Evolutionary conservation across 1,140 invertebrate genomes (phyloP), one percentile per base, ranked within the genome.

Genomic region (Diprion similis): DNA sequence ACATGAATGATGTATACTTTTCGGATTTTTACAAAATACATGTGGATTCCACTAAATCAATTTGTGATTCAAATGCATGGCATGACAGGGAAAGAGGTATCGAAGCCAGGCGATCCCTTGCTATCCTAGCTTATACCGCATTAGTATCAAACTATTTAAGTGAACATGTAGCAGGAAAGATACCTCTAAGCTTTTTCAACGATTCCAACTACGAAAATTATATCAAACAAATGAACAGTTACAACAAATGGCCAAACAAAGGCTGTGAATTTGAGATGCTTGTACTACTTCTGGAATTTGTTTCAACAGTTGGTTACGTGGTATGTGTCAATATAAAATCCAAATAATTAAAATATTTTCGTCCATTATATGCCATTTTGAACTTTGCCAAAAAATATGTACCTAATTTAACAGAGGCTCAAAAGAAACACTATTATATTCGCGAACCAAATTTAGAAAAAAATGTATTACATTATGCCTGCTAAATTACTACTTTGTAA

Each of bases 1-100:
- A 88, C 65, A 88, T 88, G 86, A 87, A 88, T 67, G 86, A 88
- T 37, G 67, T 84, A 6, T 88, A 88, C 75, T 81, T 88, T 64
- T 86, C 86, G 8, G 75, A 82, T 8, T 72, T 86, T 48, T 87
- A 87, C 46, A 79, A 83, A 10, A 81, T 71, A 17, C 78, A 80
- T 8, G 78, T 84, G 24, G 75, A 74, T 65, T 80, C 86, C 17
- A 78, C 79, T 0, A 82, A 84, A 70, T 82, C 80, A 2, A 75
- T 84, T 10, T 87, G 83, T 18, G 82, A 84, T 64, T 75, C 85
- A 4, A 78, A 69, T 17, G 67, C 75, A 8, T 88, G 86, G 86
- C 79, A 87, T 48, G 81, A 85, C 0, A 77, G 83, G 48, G 87
- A 88, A 75, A 81, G 85, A 24, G 86, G 84, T 9, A 80, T 88